These are phyloP conservation scores for Calephelis virginiensis DNA, from an alignment of 1,140 invertebrate species.

Conservation along the genomic window DNA sequence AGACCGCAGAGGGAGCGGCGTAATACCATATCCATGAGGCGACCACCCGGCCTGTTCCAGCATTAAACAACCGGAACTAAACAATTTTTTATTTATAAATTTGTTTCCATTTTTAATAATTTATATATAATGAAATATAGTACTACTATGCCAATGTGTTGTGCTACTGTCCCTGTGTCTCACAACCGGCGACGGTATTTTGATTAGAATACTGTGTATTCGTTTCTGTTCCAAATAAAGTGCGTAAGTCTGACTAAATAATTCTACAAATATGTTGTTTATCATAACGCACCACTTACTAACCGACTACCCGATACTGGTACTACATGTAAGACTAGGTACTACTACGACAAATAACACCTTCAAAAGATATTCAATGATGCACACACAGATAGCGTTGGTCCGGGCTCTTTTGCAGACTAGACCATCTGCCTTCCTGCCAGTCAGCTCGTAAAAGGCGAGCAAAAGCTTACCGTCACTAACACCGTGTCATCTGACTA, in stretches of 20 bases:
- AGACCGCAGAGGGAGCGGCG: constrained; percentile 80
- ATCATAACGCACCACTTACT: constrained; percentile 43
- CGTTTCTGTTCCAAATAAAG: constrained; percentile 63
- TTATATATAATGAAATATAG: constrained; percentile 78
- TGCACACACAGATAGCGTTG: too few relatives aligned
- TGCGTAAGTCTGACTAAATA: constrained; percentile 62
- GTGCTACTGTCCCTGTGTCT: constrained; percentile 56
- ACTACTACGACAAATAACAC: too few relatives aligned
- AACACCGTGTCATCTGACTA: too few relatives aligned
- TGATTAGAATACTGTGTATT: constrained; percentile 65
- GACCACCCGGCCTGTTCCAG: constrained; percentile 48
- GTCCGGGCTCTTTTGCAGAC: too few relatives aligned
- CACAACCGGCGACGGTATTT: constrained; percentile 30
- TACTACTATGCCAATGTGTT: constrained; percentile 66
- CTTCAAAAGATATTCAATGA: too few relatives aligned
- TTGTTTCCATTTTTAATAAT: constrained; percentile 76
- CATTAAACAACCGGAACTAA: constrained; percentile 46
- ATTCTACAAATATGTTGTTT: constrained; percentile 46
- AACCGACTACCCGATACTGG: too few relatives aligned
- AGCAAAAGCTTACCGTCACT: too few relatives aligned
- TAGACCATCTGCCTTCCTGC: too few relatives aligned
- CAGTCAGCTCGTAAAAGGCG: too few relatives aligned
- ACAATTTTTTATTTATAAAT: constrained; percentile 69
- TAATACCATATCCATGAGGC: constrained; percentile 52
- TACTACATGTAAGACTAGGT: too few relatives aligned